A percentile compares a stretch with the other conserved stretches of the same genome.
Evolutionary conservation across 2,888 invertebrate genomes (phyloP).

Genomic region (Brenthis daphne): DNA sequence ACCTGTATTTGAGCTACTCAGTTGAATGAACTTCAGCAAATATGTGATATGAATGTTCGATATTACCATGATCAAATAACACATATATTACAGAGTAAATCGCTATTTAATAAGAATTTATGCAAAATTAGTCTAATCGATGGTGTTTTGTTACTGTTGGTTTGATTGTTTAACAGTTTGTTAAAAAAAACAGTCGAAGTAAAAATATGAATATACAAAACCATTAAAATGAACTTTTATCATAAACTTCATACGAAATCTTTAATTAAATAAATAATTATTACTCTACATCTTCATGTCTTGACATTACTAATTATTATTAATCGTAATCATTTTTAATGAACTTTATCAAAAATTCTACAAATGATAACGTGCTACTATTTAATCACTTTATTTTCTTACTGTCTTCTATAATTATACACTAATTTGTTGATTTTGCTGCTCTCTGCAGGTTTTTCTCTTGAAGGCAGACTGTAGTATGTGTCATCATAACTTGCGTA

Average conservation of each 20-base stretch:
- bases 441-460: conserved; percentile 62
- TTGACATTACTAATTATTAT: too few species aligned
- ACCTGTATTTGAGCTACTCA: conserved; percentile 67
- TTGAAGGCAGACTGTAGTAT: conserved; percentile 59
- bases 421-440: conserved; percentile 79
- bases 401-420: conserved; percentile 69
- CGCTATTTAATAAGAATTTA: neutral
- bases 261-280: too few species aligned
- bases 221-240: too few species aligned
- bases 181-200: too few species aligned
- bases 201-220: too few species aligned
- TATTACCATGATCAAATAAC: conserved; percentile 43
- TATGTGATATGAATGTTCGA: conserved; percentile 56
- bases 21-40: conserved; percentile 61
- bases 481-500: conserved; percentile 75
- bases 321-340: too few species aligned
- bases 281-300: too few species aligned
- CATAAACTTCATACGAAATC: too few species aligned
- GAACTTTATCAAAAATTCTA: too few species aligned
- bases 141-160: too few species aligned
- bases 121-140: neutral
- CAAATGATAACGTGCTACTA: too few species aligned
- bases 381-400: conserved; percentile 21
- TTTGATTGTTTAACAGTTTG: too few species aligned
- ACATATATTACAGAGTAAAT: neutral